Percentiles rank a stretch among this genome's conserved stretches.
phyloP scores from a whole-genome alignment of 2,888 invertebrate genomes.

The Ennomos quercinarius region DNA sequence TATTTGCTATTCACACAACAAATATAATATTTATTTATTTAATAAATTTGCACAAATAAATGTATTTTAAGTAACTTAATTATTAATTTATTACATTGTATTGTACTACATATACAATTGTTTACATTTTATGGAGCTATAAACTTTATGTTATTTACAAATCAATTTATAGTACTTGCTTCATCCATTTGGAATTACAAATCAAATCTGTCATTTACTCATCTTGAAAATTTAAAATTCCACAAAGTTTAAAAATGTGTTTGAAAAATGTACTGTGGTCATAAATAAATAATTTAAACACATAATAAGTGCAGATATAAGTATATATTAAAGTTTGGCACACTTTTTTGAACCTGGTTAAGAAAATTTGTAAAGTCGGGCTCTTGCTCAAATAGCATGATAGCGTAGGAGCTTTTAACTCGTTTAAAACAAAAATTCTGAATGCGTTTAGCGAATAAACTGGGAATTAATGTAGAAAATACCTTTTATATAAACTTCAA shows the following conservation, averaged over 20 bases:
- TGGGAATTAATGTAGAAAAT: constrained; percentile 19
- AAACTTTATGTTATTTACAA: constrained; percentile 74
- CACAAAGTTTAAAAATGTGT: too few species aligned
- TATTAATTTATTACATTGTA: too few species aligned
- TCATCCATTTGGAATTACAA: not conserved
- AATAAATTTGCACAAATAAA: too few species aligned
- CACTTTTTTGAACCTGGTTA: constrained; percentile 41
- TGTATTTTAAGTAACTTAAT: too few species aligned
- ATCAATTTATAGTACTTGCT: constrained; percentile 10
- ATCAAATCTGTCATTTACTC: too few species aligned
- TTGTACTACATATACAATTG: constrained; percentile 47
- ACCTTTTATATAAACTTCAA: constrained; percentile 25
- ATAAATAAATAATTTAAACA: too few species aligned
- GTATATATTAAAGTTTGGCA: constrained; percentile 31
- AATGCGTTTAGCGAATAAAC: constrained; percentile 20
- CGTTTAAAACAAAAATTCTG: not conserved
- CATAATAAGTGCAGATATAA: too few species aligned
- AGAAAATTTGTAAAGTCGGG: constrained; percentile 4
- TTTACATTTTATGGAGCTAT: too few species aligned
- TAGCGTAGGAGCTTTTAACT: not conserved
- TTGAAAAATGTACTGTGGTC: too few species aligned
- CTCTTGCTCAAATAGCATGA: constrained; percentile 2
- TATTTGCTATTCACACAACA: constrained; percentile 81
- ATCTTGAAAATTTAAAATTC: too few species aligned
- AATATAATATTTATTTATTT: constrained; percentile 38